These are phyloP conservation scores for Rhynchophorus ferrugineus DNA, from an alignment of 1,140 invertebrate species.

Conservation along the genomic window DNA sequence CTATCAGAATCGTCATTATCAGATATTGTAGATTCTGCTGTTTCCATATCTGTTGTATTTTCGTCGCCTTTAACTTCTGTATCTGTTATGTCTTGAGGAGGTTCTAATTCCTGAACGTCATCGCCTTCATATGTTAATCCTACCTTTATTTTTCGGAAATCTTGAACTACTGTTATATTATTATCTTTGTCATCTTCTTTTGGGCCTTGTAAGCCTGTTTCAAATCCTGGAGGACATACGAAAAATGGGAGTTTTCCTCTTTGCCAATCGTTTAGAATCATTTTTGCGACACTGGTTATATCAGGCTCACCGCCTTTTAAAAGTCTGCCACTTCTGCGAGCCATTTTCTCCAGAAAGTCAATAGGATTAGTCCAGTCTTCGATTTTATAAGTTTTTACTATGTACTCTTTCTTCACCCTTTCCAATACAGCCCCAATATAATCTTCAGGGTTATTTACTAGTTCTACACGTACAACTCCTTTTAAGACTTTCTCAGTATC, in stretches of 20 bases:
- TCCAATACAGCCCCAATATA: constrained; percentile 83
- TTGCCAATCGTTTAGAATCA: constrained; percentile 98
- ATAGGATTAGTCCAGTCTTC: constrained; percentile 67
- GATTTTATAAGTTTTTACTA: constrained; percentile 87
- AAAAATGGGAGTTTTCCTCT: constrained; percentile 95
- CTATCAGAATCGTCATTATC: constrained; percentile 39
- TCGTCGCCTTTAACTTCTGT: constrained; percentile 42
- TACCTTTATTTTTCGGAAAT: constrained; percentile 75
- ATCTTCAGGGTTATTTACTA: constrained; percentile 90
- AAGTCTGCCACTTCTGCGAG: constrained; percentile 78
- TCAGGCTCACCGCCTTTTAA: constrained; percentile 96
- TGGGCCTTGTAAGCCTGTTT: constrained; percentile 44
- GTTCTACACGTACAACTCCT: constrained; percentile 90
- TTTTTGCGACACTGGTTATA: constrained; percentile 77
- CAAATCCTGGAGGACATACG: constrained; percentile 73
- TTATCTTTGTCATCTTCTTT: constrained; percentile 36
- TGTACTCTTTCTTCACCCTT: constrained; percentile 83
- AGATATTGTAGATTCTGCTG: constrained; percentile 3
- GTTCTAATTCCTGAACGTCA: constrained; percentile 54
- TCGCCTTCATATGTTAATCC: constrained; percentile 62
- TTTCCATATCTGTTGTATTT: not conserved
- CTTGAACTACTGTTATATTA: constrained; percentile 57
- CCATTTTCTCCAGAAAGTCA: constrained; percentile 91
- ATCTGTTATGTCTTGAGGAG: constrained; percentile 41
- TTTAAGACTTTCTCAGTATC: constrained; percentile 96